Conservation (phyloP, 2,888 invertebrate genomes). For the Athalia circularis region DNA sequence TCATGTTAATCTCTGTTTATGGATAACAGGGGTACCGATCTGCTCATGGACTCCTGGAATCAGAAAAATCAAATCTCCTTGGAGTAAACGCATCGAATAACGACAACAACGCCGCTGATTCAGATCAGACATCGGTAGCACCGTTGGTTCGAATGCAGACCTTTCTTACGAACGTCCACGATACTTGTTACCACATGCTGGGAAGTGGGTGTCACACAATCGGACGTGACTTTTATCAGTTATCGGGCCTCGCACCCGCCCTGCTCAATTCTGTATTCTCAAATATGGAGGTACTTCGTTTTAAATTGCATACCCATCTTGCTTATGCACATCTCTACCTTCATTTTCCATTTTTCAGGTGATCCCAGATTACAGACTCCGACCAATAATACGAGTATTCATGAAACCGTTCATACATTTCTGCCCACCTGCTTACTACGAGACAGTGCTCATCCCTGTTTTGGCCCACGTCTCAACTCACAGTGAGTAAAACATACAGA, state of each 20-base stretch:
- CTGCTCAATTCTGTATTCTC: slow-evolving; percentile 84
- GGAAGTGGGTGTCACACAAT: slow-evolving; percentile 79
- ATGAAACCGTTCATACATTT: slow-evolving; percentile 90
- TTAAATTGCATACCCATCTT: not conserved
- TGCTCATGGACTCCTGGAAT: slow-evolving; percentile 83
- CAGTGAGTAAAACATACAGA: slow-evolving; percentile 78
- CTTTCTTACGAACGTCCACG: slow-evolving; percentile 86
- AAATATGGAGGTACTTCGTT: slow-evolving; percentile 77
- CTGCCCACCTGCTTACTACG: slow-evolving; percentile 89
- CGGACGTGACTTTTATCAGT: slow-evolving; percentile 90
- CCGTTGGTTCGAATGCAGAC: slow-evolving; percentile 90
- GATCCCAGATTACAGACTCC: slow-evolving; percentile 90
- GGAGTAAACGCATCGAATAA: slow-evolving; percentile 75
- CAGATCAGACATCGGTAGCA: slow-evolving; percentile 75
- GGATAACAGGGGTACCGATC: slow-evolving; percentile 78
- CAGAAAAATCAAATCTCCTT: slow-evolving; percentile 85
- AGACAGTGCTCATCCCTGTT: slow-evolving; percentile 85
- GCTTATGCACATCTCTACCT: not conserved
- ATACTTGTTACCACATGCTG: slow-evolving; percentile 87
- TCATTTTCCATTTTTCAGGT: slow-evolving; percentile 72
- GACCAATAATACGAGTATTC: slow-evolving; percentile 89
- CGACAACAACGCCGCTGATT: slow-evolving; percentile 67
- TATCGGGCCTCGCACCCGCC: slow-evolving; percentile 84
- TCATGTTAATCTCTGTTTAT: slow-evolving; percentile 19
- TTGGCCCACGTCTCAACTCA: slow-evolving; percentile 86